These are phyloP conservation scores for Okapia johnstoni DNA, from an alignment of 2,113 vertebrate genomes.

Conservation along the genomic window DNA sequence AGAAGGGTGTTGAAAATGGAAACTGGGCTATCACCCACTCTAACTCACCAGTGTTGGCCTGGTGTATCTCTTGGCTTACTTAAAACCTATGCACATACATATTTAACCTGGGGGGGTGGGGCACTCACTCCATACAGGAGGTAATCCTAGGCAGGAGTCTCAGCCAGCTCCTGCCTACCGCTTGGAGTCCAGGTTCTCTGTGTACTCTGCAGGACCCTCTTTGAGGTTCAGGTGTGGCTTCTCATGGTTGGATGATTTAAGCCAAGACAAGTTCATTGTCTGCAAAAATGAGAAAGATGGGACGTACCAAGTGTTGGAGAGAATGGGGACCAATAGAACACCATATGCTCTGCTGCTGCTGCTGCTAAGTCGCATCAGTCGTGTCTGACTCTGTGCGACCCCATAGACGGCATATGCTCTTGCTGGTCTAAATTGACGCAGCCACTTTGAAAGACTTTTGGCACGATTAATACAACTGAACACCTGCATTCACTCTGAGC, in stretches of 20 bases:
- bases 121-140: neutral
- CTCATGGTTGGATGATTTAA: neutral
- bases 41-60: neutral
- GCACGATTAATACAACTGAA: neutral
- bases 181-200: neutral
- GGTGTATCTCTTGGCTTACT: neutral
- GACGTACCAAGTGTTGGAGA: neutral
- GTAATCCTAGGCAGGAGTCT: neutral
- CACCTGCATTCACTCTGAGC: neutral
- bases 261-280: neutral
- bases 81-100: neutral
- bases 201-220: neutral
- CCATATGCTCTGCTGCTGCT: neutral
- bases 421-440: neutral
- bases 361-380: no score
- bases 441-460: neutral
- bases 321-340: neutral
- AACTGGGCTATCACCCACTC: neutral
- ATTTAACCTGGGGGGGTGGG: neutral
- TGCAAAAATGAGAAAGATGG: neutral
- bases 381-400: no score
- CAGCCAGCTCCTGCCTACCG: neutral
- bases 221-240: neutral
- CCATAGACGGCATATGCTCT: neutral
- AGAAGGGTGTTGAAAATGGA: neutral